These are phyloP conservation scores for Orbicella faveolata DNA, from an alignment of 64 coral and sea anemone genomes.

Conservation along the genomic window DNA sequence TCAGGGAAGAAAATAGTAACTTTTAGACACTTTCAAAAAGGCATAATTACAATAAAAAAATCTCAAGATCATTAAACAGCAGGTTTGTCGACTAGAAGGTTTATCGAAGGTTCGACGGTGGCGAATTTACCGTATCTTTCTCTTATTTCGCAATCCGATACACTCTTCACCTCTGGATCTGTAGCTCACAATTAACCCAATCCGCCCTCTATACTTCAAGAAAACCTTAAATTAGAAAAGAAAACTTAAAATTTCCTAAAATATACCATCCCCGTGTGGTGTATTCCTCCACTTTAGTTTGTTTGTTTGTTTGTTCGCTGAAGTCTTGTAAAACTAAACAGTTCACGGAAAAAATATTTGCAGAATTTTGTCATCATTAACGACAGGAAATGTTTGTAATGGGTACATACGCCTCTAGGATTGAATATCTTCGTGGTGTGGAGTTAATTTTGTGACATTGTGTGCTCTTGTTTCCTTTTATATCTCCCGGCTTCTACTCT, in stretches of 20 bases:
- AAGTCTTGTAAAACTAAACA: neutral
- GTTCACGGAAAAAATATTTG: neutral
- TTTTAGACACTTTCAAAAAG: too few species aligned
- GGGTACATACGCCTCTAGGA: neutral
- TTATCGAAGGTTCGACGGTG: neutral
- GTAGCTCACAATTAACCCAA: neutral
- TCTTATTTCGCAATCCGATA: neutral
- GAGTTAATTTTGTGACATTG: neutral
- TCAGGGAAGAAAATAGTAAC: too few species aligned
- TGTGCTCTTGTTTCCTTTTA: neutral
- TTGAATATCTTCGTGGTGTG: constrained; percentile 24
- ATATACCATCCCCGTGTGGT: neutral
- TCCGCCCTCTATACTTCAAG: neutral
- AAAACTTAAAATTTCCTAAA: neutral
- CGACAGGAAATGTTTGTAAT: constrained; percentile 42
- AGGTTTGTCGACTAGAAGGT: neutral
- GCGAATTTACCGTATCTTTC: neutral
- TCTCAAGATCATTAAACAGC: neutral
- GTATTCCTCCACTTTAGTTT: neutral
- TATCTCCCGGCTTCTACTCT: neutral
- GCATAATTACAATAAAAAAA: neutral
- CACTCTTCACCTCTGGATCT: neutral
- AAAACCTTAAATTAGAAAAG: neutral
- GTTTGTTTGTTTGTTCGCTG: neutral
- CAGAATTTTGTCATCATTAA: constrained; percentile 3